Base-by-base conservation (phyloP, 2,113 vertebrate genomes). In the Trichomycterus rosablanca region DNA sequence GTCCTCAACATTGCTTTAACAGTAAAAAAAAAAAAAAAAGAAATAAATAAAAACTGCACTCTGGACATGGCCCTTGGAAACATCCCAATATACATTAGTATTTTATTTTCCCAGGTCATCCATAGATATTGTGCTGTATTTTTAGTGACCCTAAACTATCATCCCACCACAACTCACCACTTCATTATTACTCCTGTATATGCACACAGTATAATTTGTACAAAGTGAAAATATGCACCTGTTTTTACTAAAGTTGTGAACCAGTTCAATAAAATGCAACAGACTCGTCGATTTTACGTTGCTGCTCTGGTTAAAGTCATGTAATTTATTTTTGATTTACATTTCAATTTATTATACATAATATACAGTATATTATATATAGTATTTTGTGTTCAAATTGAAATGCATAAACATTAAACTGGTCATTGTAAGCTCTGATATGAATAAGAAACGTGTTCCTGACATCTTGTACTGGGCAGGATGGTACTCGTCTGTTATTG, bases 171-270 rank as follows among this genome's bases (percentile, higher is more conserved):
- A 48, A 20, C 22, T 59, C 46, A 58, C 40, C 22, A 9, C 34
- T 22, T 62, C 37, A 16, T 34, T 59, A 26, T 37, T 52, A 30
- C 46, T 59, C 56, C n/a, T 61, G 51, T 56, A 53, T 59, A 66
- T 71, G 63, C 59, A 60, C 66, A 60, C n/a, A n/a, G n/a, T n/a
- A 59, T 51, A 4, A 66, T 60, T 51, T 71, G 69, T 71, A 71
- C 69, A 71, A 71, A 71, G 63, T 57, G 45, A 71, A 57, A 62
- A 66, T 71, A 67, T 72, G 63, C 70, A 72, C 58, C 56, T 46
- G 52, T 72, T 67, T 71, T 72, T 72, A 72, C 58, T 72, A 67
- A 63, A 67, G 61, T 67, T 72, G 64, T 64, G 59, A 71, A 71
- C 32, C 59, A 64, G 45, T 68, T 64, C 71, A 63, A 64, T 65